Conservation (phyloP, 2,113 vertebrate species). For the Ibidorhyncha struthersii region DNA sequence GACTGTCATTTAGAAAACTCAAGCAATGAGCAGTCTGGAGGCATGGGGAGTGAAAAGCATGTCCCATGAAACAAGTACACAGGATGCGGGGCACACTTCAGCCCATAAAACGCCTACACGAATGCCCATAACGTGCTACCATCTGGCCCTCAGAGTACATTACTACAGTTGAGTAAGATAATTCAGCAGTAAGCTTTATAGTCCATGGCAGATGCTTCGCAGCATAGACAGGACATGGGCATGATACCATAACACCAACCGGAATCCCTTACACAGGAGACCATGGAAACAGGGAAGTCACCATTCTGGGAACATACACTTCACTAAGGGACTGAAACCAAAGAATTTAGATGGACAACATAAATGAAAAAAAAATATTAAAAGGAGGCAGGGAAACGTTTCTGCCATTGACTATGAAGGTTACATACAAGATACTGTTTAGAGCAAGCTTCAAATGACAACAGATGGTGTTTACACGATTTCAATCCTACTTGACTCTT, state of each 20-base stretch:
- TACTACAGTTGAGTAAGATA: not conserved
- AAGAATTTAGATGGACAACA: not conserved
- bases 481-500: slow-evolving; percentile 20
- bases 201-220: not conserved
- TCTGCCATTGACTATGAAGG: not conserved
- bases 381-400: not conserved
- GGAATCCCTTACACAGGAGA: not conserved
- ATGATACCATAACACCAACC: fast-evolving
- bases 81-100: not conserved
- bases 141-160: not conserved
- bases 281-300: fast-evolving
- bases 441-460: not conserved
- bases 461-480: slow-evolving; percentile 8
- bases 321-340: not conserved
- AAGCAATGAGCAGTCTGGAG: not conserved
- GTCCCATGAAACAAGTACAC: not conserved
- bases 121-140: not conserved
- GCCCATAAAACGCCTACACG: not conserved
- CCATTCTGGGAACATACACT: not conserved
- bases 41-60: not conserved
- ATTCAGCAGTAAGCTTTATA: not conserved
- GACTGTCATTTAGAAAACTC: not conserved
- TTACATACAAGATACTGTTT: not conserved
- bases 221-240: not conserved
- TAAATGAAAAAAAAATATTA: not conserved